Base-by-base conservation (phyloP, 2,797 vertebrate genomes). In the Basileuterus tristriatus region DNA sequence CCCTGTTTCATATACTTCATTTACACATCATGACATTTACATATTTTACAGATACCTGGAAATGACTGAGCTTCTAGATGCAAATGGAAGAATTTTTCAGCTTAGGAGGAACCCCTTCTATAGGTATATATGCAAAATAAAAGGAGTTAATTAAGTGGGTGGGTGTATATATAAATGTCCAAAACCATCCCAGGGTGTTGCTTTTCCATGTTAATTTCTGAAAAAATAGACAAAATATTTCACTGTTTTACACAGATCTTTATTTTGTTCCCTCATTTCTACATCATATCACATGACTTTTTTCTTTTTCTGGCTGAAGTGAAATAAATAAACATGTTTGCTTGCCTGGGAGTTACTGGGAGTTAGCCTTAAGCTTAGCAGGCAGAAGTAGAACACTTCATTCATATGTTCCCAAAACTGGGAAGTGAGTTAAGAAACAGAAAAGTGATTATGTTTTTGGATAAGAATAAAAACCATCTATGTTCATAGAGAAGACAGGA, bases 81-180 rank as follows among this genome's bases (percentile, higher is more conserved):
- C 98, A 97, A 98, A 98, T 41, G 96, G 97, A 23, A 97, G 94
- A 90, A 98, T 98, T 97, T 99, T 99, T 92, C 97, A 98, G 26
- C 95, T 97, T 8, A 98, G 98, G 98, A 98, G 82, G 90, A 98
- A 98, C 82, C 96, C 99, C 41, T 98, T 98, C 50, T 95, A 98
- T 94, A 98, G 98, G 97, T 98, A 97, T 58, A 98, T 97, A 96
- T 89, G 74, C 50, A 92, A 92, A 93, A 87, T 55, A n/a, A 74
- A 72, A 91, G 15, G 27, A 9, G 8, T 63, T 76, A 86, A 81
- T 60, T 85, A 90, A 71, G 9, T 15, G 19, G 5, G 2, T 22
- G n/a, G 17, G 21, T 26, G 16, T 84, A 44, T 69, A 50, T 20
- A 65, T 43, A 56, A 64, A 90, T 88, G 23, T 85, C 77, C 62